A percentile compares a stretch with the other conserved stretches of the same genome.
These are phyloP conservation scores for Leptodirus hochenwartii DNA, from an alignment of 2,888 invertebrate genomes.

Conservation along the genomic window DNA sequence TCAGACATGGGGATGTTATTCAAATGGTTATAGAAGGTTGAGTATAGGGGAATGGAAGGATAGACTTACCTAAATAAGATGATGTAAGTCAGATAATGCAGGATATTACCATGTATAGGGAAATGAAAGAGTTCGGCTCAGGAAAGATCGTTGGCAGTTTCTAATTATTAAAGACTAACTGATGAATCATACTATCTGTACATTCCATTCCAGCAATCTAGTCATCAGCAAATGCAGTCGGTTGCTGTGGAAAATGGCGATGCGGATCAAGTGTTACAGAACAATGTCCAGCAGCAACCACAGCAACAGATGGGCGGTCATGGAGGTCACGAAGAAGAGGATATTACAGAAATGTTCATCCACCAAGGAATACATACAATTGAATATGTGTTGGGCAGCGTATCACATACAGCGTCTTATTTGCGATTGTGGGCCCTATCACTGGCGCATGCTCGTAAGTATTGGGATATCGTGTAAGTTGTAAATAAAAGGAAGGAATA, in stretches of 20 bases:
- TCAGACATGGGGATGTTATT: too few relatives aligned
- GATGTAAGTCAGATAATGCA: too few relatives aligned
- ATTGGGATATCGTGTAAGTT: too few relatives aligned
- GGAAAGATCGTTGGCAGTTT: too few relatives aligned
- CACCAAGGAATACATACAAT: slow-evolving; percentile 93
- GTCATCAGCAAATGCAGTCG: slow-evolving; percentile 26
- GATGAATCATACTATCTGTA: too few relatives aligned
- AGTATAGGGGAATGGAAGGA: too few relatives aligned
- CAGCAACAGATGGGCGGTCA: slow-evolving; percentile 16
- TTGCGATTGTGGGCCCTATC: slow-evolving; percentile 93
- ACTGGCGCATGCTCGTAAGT: slow-evolving; percentile 84
- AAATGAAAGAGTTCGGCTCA: too few relatives aligned
- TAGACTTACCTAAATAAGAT: too few relatives aligned
- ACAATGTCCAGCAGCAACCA: slow-evolving; percentile 18
- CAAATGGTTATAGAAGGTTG: too few relatives aligned
- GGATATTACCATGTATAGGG: too few relatives aligned
- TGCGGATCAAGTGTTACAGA: slow-evolving; percentile 26
- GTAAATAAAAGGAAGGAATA: not conserved
- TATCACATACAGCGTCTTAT: slow-evolving; percentile 94
- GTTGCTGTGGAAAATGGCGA: slow-evolving; percentile 27
- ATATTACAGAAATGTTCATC: slow-evolving; percentile 77
- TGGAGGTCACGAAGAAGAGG: slow-evolving; percentile 39
- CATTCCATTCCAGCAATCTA: too few relatives aligned
- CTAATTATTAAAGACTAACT: too few relatives aligned
- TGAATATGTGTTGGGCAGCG: slow-evolving; percentile 88